Evolutionary conservation across 2,888 invertebrate genomes (phyloP).

Genomic region (Himalopsyche tibetana): DNA sequence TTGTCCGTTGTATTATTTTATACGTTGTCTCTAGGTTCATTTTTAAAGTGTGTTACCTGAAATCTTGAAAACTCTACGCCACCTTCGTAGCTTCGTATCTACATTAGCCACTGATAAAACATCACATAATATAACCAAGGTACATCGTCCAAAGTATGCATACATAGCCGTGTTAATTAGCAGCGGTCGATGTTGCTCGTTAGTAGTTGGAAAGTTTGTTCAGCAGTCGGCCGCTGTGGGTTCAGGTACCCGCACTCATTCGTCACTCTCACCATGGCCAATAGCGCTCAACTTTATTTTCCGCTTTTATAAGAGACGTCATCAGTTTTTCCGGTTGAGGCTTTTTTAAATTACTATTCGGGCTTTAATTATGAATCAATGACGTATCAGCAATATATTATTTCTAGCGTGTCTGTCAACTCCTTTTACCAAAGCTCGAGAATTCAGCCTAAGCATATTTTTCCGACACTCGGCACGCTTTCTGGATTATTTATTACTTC

Average conservation of each 20-base stretch:
- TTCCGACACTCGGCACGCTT: no score
- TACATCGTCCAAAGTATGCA: constrained; percentile 25
- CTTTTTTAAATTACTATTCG: no score
- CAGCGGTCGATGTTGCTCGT: constrained; percentile 46
- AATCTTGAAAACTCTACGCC: neutral
- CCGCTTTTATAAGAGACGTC: neutral
- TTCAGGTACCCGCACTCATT: neutral
- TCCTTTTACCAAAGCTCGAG: no score
- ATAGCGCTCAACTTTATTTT: neutral
- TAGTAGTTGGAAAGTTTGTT: constrained; percentile 48
- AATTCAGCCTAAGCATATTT: no score
- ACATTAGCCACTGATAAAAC: neutral
- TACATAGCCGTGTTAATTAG: constrained; percentile 51
- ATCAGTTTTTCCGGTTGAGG: neutral
- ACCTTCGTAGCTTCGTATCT: neutral
- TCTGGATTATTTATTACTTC: no score
- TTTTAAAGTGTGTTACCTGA: no score
- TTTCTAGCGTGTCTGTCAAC: no score
- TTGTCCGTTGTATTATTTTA: no score
- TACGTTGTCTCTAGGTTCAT: no score
- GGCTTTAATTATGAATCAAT: no score
- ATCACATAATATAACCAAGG: neutral
- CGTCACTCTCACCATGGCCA: no score
- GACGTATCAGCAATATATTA: no score
- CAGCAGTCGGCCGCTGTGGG: constrained; percentile 13